A percentile compares a stretch with the other conserved stretches of the same genome.
Evolutionary conservation across 64 coral and sea anemone species (phyloP).

Genomic region (Pachyseris speciosa): DNA sequence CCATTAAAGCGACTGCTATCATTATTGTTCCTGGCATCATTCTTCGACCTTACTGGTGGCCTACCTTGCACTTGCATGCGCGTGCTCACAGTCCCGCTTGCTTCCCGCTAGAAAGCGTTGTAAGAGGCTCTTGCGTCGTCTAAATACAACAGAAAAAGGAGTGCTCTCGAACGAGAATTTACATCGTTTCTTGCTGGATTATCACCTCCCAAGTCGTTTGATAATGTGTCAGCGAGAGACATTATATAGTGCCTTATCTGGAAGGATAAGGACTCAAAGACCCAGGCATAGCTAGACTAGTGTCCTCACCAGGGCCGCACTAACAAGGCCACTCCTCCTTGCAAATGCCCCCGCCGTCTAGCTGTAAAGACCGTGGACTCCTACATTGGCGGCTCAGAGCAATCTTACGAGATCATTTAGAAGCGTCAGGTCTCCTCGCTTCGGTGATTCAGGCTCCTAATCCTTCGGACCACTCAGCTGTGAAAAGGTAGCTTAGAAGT

Average conservation of each 20-base stretch:
- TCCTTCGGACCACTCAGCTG: neutral
- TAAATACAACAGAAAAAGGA: neutral
- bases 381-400: conserved; percentile 3
- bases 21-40: too few species aligned
- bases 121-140: too few species aligned
- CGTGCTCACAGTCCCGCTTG: too few species aligned
- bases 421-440: neutral
- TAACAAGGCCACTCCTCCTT: neutral
- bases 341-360: neutral
- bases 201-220: neutral
- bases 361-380: conserved; percentile 8
- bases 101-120: too few species aligned
- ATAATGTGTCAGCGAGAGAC: neutral
- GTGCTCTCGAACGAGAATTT: neutral
- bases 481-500: neutral
- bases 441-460: neutral
- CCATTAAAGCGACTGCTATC: too few species aligned
- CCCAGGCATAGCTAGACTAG: neutral
- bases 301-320: neutral
- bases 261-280: neutral
- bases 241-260: neutral
- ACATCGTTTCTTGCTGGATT: neutral
- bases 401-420: neutral
- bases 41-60: too few species aligned
- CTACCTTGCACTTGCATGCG: too few species aligned